Evolutionary conservation across 2,888 invertebrate species (phyloP).

Genomic region (Herminia tarsipennalis): DNA sequence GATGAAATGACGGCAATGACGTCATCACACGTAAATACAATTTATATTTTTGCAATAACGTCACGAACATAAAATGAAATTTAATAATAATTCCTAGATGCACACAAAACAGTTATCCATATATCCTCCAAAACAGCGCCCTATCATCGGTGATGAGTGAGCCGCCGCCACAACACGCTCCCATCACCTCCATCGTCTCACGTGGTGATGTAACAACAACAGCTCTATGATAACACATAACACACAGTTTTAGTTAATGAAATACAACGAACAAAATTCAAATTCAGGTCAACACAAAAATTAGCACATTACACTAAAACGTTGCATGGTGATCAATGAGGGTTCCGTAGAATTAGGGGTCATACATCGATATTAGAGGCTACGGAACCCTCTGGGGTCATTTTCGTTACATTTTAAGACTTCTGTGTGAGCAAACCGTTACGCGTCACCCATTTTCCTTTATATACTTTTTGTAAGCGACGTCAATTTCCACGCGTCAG

Average conservation of each 20-base stretch:
- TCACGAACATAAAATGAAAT: background rate
- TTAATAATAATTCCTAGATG: slow-evolving; percentile 53
- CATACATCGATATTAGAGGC: slow-evolving; percentile 53
- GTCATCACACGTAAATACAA: too few relatives aligned
- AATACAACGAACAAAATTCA: slow-evolving; percentile 84
- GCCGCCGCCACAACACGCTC: slow-evolving; percentile 65
- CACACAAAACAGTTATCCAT: slow-evolving; percentile 42
- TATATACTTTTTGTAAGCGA: slow-evolving; percentile 24
- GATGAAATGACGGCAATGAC: too few relatives aligned
- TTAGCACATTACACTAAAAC: slow-evolving; percentile 84
- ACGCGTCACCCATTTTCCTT: slow-evolving; percentile 61
- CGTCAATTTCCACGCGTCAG: slow-evolving; percentile 55
- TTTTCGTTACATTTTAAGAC: slow-evolving; percentile 62
- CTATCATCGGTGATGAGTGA: slow-evolving; percentile 45
- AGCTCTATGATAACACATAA: slow-evolving; percentile 84
- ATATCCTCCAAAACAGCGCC: slow-evolving; percentile 41
- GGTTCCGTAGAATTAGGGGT: slow-evolving; percentile 73
- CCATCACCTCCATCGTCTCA: slow-evolving; percentile 55
- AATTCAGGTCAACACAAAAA: slow-evolving; percentile 79
- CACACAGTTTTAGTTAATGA: slow-evolving; percentile 83
- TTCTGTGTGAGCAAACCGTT: slow-evolving; percentile 66
- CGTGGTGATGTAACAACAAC: slow-evolving; percentile 71
- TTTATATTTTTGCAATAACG: too few relatives aligned
- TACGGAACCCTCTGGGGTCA: slow-evolving; percentile 74
- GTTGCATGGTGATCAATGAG: slow-evolving; percentile 75